Percentiles rank a stretch among this genome's conserved stretches.
phyloP scores from a whole-genome alignment of 2,113 vertebrate genomes.

The Pelmatolapia mariae region DNA sequence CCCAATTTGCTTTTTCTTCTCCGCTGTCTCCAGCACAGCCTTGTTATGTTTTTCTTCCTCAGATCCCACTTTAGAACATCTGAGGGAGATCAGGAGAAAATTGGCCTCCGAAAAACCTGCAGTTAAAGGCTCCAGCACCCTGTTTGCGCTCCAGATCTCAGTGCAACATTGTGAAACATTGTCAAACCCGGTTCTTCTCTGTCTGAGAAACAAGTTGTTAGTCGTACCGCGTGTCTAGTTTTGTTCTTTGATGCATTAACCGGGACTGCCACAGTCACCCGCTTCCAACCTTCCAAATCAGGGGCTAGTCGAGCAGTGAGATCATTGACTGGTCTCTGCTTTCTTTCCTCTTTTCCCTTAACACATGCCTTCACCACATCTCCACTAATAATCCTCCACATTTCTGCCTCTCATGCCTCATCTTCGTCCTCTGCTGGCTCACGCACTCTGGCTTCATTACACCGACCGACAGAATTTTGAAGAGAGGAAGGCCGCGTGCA shows the following conservation, averaged over 20 bases:
- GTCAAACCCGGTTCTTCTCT: constrained; percentile 37
- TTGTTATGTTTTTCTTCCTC: constrained; percentile 68
- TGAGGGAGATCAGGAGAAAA: constrained; percentile 67
- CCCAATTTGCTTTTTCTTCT: constrained; percentile 65
- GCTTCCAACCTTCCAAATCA: constrained; percentile 18
- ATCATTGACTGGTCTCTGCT: background rate
- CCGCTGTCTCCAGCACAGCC: constrained; percentile 47
- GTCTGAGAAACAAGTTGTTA: constrained; percentile 58
- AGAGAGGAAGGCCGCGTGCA: constrained; percentile 19
- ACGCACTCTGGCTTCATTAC: constrained; percentile 38
- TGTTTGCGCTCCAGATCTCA: constrained; percentile 54
- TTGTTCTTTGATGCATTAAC: constrained; percentile 43
- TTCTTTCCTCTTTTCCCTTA: background rate
- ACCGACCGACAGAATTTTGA: constrained; percentile 21
- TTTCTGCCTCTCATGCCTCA: background rate
- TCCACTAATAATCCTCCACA: constrained; percentile 1
- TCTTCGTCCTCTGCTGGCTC: constrained; percentile 9
- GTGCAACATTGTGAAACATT: constrained; percentile 53
- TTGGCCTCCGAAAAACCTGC: constrained; percentile 63
- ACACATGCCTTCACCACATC: background rate
- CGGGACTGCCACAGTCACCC: constrained; percentile 6
- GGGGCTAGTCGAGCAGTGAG: background rate
- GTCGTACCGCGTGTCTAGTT: constrained; percentile 26
- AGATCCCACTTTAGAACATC: constrained; percentile 69
- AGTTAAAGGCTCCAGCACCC: constrained; percentile 56